Conservation (phyloP, 2,888 invertebrate species). For the Copidosoma aretas region DNA sequence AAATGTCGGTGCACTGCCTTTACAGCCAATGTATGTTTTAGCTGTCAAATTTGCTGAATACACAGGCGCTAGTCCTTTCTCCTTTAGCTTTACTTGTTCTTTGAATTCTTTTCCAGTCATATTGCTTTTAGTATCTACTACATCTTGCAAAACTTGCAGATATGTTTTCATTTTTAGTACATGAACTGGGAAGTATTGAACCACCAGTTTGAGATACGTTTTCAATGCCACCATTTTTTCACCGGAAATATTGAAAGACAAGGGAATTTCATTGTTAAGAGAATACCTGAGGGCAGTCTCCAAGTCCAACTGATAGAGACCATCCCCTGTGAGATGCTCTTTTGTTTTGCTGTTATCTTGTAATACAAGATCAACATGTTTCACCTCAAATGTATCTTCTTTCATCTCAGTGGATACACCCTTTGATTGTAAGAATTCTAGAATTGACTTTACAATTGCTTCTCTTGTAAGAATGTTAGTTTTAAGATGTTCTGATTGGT, state of each 20-base stretch:
- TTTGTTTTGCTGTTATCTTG: slow-evolving; percentile 43
- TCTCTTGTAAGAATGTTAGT: slow-evolving; percentile 63
- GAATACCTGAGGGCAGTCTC: slow-evolving; percentile 86
- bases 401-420: slow-evolving; percentile 41
- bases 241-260: slow-evolving; percentile 72
- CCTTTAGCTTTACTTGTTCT: slow-evolving; percentile 66
- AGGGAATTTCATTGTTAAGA: slow-evolving; percentile 82
- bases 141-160: slow-evolving; percentile 65
- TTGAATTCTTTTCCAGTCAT: slow-evolving; percentile 70
- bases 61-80: slow-evolving; percentile 67
- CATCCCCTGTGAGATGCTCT: slow-evolving; percentile 52
- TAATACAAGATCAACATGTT: slow-evolving; percentile 5
- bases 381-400: slow-evolving; percentile 25
- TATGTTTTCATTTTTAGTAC: slow-evolving; percentile 67
- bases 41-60: slow-evolving; percentile 57
- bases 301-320: slow-evolving; percentile 84
- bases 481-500: slow-evolving; percentile 60
- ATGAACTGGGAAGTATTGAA: slow-evolving; percentile 81
- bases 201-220: slow-evolving; percentile 74
- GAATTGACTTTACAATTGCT: slow-evolving; percentile 65
- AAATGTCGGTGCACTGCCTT: slow-evolving; percentile 75
- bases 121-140: slow-evolving; percentile 65
- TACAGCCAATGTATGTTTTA: slow-evolving; percentile 79
- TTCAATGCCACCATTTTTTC: slow-evolving; percentile 77
- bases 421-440: slow-evolving; percentile 63